phyloP scores from a whole-genome alignment of 2,888 invertebrate genomes.

The Brassicogethes aeneus region DNA sequence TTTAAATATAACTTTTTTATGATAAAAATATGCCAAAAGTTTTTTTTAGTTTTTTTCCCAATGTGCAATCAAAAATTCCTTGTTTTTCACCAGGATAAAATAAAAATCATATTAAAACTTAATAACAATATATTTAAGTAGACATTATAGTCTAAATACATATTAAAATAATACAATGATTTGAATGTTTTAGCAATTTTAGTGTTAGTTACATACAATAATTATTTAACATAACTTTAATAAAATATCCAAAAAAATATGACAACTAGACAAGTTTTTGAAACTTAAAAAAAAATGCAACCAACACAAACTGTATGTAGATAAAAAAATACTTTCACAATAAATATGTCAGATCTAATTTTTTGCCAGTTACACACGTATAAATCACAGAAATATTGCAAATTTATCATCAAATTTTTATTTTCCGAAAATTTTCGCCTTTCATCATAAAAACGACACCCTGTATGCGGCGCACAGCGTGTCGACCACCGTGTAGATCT shows the following conservation, averaged over 20 bases:
- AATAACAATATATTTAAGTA: background rate
- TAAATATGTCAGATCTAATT: too few relatives aligned
- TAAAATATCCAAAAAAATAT: too few relatives aligned
- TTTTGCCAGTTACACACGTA: too few relatives aligned
- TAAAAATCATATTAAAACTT: background rate
- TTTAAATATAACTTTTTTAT: too few relatives aligned
- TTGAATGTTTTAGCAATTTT: too few relatives aligned
- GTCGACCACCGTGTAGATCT: slow-evolving; percentile 73
- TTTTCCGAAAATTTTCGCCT: background rate
- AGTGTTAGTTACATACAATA: background rate
- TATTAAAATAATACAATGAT: background rate
- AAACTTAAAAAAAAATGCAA: too few relatives aligned
- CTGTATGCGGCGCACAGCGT: slow-evolving; percentile 41
- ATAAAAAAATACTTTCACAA: too few relatives aligned
- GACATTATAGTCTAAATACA: background rate
- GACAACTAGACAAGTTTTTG: too few relatives aligned
- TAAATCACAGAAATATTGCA: background rate
- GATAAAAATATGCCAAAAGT: too few relatives aligned
- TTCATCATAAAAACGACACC: slow-evolving; percentile 30
- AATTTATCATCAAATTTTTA: background rate
- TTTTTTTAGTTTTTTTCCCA: too few relatives aligned
- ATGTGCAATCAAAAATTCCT: too few relatives aligned
- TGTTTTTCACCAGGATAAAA: background rate
- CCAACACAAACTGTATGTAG: too few relatives aligned
- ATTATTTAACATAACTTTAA: background rate